phyloP scores from a whole-genome alignment of 2,797 vertebrate species.

The Mus minutoides region DNA sequence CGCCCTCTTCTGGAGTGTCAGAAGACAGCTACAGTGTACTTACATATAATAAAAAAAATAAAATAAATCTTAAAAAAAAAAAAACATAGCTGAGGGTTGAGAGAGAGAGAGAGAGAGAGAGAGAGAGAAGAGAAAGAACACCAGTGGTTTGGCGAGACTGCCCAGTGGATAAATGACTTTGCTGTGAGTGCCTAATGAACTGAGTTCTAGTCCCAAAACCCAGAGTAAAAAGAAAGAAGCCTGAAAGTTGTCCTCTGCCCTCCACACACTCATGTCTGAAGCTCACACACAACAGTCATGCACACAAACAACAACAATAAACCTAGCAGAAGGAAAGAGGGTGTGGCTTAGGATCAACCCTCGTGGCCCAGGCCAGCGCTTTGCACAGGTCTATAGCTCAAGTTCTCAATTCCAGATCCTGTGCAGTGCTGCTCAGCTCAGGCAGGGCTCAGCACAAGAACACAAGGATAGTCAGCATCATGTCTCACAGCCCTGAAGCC shows the following conservation, averaged over 20 bases:
- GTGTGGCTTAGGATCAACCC: neutral
- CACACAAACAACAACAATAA: neutral
- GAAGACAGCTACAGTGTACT: no score
- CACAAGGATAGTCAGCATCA: neutral
- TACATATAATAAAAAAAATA: no score
- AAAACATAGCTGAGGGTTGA: no score
- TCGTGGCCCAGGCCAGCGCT: neutral
- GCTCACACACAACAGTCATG: neutral
- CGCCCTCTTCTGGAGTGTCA: no score
- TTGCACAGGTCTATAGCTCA: neutral
- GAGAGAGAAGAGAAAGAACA: neutral
- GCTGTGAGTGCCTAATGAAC: neutral
- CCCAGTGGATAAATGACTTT: neutral
- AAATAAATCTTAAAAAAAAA: no score
- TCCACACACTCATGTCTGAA: neutral
- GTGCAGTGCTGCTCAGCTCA: neutral
- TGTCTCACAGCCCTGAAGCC: neutral
- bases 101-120: neutral
- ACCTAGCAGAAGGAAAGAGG: neutral
- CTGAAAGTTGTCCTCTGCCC: neutral
- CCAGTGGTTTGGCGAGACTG: neutral
- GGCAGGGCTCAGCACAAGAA: neutral
- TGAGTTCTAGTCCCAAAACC: neutral
- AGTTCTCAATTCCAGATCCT: neutral
- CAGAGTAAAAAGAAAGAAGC: neutral